These are phyloP conservation scores for Drusus annulatus DNA, from an alignment of 1,140 invertebrate genomes.

Conservation along the genomic window DNA sequence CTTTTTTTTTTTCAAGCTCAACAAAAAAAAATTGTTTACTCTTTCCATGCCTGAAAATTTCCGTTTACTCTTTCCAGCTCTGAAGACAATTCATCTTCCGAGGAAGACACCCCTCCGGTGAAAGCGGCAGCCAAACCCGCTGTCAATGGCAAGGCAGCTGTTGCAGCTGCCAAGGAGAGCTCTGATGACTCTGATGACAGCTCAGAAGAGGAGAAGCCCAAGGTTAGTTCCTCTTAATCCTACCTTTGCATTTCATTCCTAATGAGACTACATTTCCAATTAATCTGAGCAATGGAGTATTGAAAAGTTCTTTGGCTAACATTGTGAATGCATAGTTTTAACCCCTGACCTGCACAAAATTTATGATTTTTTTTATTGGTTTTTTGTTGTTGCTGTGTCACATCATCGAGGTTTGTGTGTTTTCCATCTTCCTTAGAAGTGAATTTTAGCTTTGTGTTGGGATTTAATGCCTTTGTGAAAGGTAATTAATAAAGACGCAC, in stretches of 20 bases:
- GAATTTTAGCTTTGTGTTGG: no score
- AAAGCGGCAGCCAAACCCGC: constrained; percentile 21
- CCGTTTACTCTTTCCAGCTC: constrained; percentile 25
- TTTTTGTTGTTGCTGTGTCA: no score
- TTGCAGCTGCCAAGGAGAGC: constrained; percentile 46
- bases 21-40: no score
- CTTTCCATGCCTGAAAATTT: no score
- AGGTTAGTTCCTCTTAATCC: constrained; percentile 26
- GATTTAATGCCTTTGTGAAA: no score
- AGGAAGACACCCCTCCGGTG: constrained; percentile 45
- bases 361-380: no score
- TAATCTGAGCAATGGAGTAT: not conserved
- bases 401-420: no score
- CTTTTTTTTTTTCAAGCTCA: no score
- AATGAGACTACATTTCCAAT: not conserved
- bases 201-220: constrained; percentile 55
- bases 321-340: not conserved
- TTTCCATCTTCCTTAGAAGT: no score
- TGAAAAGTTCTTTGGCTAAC: not conserved
- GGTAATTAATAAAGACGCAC: no score
- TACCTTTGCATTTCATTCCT: not conserved
- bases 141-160: constrained; percentile 46
- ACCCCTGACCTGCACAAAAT: not conserved
- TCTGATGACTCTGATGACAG: constrained; percentile 55
- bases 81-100: constrained; percentile 52